A percentile compares a stretch with the other conserved stretches of the same genome.
phyloP scores from a whole-genome alignment of 2,888 invertebrate species.

The Xiphydria camelus region DNA sequence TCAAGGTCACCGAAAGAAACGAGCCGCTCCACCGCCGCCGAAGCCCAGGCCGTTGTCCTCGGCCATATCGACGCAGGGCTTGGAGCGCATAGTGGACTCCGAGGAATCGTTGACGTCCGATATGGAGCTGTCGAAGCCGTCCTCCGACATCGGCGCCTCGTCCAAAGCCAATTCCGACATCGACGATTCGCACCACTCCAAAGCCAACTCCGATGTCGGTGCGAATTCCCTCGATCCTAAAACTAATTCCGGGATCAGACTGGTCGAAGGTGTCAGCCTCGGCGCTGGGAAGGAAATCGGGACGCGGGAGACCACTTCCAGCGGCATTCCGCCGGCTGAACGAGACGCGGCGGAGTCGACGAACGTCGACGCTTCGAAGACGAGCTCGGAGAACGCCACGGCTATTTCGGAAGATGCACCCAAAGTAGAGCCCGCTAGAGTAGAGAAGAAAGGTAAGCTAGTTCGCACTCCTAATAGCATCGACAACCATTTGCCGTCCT shows the following conservation, averaged over 20 bases:
- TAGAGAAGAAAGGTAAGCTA: conserved; percentile 54
- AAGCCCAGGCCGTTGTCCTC: conserved; percentile 43
- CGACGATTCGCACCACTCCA: conserved; percentile 36
- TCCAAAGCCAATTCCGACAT: conserved; percentile 42
- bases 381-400: not conserved
- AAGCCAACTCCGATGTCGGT: conserved; percentile 44
- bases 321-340: no score
- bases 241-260: conserved; percentile 1
- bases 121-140: conserved; percentile 49
- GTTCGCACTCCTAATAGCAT: conserved; percentile 34
- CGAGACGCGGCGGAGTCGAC: conserved; percentile 5
- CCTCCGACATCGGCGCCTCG: conserved; percentile 45
- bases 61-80: conserved; percentile 47
- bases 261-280: not conserved
- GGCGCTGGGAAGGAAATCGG: not conserved
- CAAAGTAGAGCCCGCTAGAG: conserved; percentile 43
- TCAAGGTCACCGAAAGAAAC: conserved; percentile 63
- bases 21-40: conserved; percentile 62
- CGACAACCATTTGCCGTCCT: conserved; percentile 30
- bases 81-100: conserved; percentile 53
- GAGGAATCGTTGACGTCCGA: conserved; percentile 53
- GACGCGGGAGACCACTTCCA: not conserved
- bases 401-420: conserved; percentile 5
- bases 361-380: not conserved
- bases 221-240: conserved; percentile 16